These are phyloP conservation scores for human (Homo sapiens) DNA, from an alignment of 2,113 vertebrate species.

Conservation along the genomic window GRCh38 chr3:61665001-61665500, in stretches of 20 bases:
- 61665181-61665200: neutral
- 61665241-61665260: neutral
- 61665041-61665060: neutral
- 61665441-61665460: neutral
- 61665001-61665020: neutral
- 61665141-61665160: too few species aligned
- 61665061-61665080: neutral
- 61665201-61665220: neutral
- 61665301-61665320: neutral
- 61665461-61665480: neutral
- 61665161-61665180: rapidly evolving
- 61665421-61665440: neutral
- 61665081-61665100: neutral
- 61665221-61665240: neutral
- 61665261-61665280: neutral
- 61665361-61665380: neutral
- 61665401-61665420: neutral
- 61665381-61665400: neutral
- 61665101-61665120: neutral
- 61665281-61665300: neutral
- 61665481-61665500: too few species aligned
- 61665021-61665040: neutral
- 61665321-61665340: neutral
- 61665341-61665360: neutral
- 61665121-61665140: neutral